These are phyloP conservation scores for Linnaemya vulpina DNA, from an alignment of 2,888 invertebrate genomes.

Conservation along the genomic window DNA sequence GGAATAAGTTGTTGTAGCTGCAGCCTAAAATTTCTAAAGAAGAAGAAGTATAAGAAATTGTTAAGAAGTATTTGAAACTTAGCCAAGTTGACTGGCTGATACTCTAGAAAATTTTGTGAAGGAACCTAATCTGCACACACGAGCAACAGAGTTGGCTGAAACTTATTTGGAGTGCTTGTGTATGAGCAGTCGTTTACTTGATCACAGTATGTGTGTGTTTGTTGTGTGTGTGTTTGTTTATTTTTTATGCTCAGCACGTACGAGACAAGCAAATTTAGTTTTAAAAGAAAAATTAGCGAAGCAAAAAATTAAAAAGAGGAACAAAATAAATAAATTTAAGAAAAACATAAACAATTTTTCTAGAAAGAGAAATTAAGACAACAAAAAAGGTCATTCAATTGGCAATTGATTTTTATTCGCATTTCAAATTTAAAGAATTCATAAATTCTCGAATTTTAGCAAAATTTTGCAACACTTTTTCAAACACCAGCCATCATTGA, in stretches of 20 bases:
- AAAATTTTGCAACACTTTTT: neutral
- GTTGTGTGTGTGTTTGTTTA: no score
- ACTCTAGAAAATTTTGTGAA: slow-evolving; percentile 44
- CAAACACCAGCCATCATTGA: neutral
- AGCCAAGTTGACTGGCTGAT: slow-evolving; percentile 32
- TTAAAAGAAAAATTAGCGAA: slow-evolving; percentile 73
- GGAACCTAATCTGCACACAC: slow-evolving; percentile 72
- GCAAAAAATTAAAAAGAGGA: slow-evolving; percentile 24
- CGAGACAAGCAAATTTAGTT: slow-evolving; percentile 82
- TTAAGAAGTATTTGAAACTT: slow-evolving; percentile 15
- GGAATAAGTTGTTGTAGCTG: neutral
- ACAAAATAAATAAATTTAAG: neutral
- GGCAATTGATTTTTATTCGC: neutral
- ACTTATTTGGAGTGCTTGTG: slow-evolving; percentile 37
- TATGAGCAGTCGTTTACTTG: slow-evolving; percentile 36
- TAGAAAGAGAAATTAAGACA: slow-evolving; percentile 47
- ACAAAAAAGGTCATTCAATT: slow-evolving; percentile 48
- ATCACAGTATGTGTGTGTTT: slow-evolving; percentile 32
- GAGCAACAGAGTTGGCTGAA: slow-evolving; percentile 64
- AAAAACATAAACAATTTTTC: slow-evolving; percentile 6
- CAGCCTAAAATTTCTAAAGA: neutral
- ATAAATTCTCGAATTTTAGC: neutral
- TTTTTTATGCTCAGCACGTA: slow-evolving; percentile 79
- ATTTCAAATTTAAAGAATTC: neutral
- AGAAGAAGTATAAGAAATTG: neutral